Percentiles rank a stretch among this genome's conserved stretches.
These are phyloP conservation scores for Erythrolamprus reginae DNA, from an alignment of 2,113 vertebrate genomes.

Conservation along the genomic window DNA sequence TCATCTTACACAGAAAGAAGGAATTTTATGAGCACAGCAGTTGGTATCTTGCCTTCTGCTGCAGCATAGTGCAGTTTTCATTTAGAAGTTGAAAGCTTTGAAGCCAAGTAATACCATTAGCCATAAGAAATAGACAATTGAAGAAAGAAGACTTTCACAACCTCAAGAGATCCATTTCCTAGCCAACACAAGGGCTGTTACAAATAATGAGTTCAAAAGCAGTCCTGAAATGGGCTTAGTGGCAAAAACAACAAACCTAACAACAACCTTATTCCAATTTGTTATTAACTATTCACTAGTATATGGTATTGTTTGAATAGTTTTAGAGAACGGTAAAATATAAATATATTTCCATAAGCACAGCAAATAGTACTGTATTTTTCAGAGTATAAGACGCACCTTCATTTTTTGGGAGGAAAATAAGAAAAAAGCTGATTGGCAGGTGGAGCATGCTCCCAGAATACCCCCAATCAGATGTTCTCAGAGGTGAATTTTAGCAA, in stretches of 20 bases:
- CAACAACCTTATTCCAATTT: neutral
- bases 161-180: neutral
- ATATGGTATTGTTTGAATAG: neutral
- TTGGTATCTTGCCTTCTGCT: neutral
- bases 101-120: neutral
- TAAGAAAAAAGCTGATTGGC: too few species aligned
- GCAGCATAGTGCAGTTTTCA: neutral
- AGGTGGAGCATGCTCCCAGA: too few species aligned
- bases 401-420: too few species aligned
- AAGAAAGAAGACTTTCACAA: neutral
- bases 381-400: too few species aligned
- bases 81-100: constrained; percentile 7
- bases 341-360: neutral
- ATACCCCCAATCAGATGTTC: too few species aligned
- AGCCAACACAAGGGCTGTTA: neutral
- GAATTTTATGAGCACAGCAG: neutral
- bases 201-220: constrained; percentile 4
- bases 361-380: too few species aligned
- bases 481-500: too few species aligned
- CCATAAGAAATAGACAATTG: neutral
- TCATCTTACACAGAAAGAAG: neutral
- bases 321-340: neutral
- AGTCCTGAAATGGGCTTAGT: neutral
- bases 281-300: neutral
- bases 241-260: neutral